Conservation (phyloP, 2,113 vertebrate genomes). For the Ranitomeya imitator region DNA sequence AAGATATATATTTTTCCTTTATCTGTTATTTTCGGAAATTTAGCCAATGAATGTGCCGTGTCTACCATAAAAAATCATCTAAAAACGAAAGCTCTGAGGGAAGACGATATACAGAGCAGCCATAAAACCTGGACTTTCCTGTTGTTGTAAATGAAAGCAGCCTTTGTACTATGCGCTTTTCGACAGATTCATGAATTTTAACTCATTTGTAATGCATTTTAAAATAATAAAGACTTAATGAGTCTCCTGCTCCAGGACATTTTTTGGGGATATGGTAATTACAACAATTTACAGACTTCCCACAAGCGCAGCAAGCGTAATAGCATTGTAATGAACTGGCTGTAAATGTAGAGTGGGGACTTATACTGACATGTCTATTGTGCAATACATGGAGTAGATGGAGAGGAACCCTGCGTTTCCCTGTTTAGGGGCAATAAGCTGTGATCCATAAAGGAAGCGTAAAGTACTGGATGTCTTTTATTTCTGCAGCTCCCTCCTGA, state of each 20-base stretch:
- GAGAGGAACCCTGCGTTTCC: neutral
- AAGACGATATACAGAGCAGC: neutral
- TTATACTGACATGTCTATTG: neutral
- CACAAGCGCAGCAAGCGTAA: neutral
- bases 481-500: slow-evolving; percentile 5
- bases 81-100: neutral
- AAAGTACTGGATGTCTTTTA: slow-evolving; percentile 4
- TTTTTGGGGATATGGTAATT: slow-evolving; percentile 1
- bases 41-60: too few relatives aligned
- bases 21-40: neutral
- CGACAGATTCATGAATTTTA: neutral
- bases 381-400: neutral
- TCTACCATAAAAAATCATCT: neutral
- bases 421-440: slow-evolving; percentile 9
- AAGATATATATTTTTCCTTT: neutral
- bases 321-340: neutral
- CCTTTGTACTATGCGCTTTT: neutral
- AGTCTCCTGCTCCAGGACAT: slow-evolving; percentile 10
- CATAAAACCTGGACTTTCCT: neutral
- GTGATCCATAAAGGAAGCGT: slow-evolving; percentile 21
- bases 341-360: neutral
- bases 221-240: slow-evolving; percentile 1
- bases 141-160: neutral
- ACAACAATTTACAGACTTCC: slow-evolving; percentile 32
- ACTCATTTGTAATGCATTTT: neutral